Evolutionary conservation across 2,113 vertebrate species (phyloP).

Genomic region (Mystacornis crossleyi): DNA sequence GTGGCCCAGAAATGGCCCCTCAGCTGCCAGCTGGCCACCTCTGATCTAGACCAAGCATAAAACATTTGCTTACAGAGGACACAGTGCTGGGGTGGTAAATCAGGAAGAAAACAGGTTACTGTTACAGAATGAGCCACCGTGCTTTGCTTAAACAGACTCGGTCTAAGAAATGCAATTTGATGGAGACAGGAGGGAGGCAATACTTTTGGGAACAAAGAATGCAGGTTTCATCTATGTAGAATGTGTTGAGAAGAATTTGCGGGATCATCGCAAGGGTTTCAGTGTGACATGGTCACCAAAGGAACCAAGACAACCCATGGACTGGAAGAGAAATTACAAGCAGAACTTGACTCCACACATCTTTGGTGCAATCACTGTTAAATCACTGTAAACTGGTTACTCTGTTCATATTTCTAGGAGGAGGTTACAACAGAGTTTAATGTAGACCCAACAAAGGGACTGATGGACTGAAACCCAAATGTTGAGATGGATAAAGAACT

Average conservation of each 20-base stretch:
- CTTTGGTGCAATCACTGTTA: not conserved
- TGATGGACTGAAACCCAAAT: not conserved
- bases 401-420: not conserved
- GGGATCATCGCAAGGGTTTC: not conserved
- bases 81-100: not conserved
- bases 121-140: not conserved
- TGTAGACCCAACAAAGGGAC: not conserved
- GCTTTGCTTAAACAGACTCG: not conserved
- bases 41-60: not conserved
- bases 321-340: not conserved
- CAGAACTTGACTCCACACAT: not conserved
- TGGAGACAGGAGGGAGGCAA: not conserved
- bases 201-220: not conserved
- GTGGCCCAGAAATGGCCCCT: not conserved
- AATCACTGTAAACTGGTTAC: not conserved
- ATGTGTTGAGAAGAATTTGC: not conserved
- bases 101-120: not conserved
- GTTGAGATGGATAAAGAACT: not conserved
- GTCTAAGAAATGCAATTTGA: not conserved
- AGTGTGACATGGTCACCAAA: not conserved
- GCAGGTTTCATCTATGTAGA: not conserved
- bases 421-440: not conserved
- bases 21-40: constrained; percentile 9
- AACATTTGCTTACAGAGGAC: not conserved
- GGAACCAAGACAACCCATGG: not conserved